These are phyloP conservation scores for Prinia subflava DNA, from an alignment of 2,113 vertebrate species.

Conservation along the genomic window DNA sequence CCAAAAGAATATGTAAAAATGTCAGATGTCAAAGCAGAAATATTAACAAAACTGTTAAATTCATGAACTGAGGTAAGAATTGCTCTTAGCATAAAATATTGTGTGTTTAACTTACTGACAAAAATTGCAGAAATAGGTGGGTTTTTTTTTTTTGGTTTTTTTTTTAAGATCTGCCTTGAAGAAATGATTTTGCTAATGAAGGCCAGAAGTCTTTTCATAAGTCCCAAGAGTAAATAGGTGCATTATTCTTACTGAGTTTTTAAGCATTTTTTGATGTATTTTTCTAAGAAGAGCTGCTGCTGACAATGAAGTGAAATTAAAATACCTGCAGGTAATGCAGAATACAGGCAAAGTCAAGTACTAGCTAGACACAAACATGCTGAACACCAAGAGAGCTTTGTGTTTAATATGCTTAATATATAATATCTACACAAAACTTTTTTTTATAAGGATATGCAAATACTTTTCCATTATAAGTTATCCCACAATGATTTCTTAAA, in stretches of 20 bases:
- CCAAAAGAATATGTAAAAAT: not conserved
- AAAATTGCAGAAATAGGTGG: not conserved
- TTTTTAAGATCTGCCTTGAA: not conserved
- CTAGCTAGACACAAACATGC: not conserved
- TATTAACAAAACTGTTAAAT: not conserved
- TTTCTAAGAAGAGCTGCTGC: not conserved
- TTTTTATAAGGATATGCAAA: not conserved
- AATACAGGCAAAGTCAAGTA: not conserved
- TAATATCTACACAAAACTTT: not conserved
- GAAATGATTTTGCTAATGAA: not conserved
- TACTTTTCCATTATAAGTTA: not conserved
- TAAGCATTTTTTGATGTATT: not conserved
- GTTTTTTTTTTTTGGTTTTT: not conserved
- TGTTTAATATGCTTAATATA: not conserved
- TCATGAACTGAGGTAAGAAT: not conserved
- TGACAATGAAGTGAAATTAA: not conserved
- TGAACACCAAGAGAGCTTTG: not conserved
- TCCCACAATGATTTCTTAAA: not conserved
- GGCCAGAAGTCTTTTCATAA: not conserved
- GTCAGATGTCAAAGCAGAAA: not conserved
- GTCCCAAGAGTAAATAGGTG: not conserved
- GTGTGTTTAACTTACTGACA: not conserved
- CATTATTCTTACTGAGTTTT: not conserved
- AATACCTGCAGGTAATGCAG: not conserved
- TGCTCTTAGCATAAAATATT: not conserved